Evolutionary conservation across 2,888 invertebrate species (phyloP).

Genomic region (Andrena minutula): DNA sequence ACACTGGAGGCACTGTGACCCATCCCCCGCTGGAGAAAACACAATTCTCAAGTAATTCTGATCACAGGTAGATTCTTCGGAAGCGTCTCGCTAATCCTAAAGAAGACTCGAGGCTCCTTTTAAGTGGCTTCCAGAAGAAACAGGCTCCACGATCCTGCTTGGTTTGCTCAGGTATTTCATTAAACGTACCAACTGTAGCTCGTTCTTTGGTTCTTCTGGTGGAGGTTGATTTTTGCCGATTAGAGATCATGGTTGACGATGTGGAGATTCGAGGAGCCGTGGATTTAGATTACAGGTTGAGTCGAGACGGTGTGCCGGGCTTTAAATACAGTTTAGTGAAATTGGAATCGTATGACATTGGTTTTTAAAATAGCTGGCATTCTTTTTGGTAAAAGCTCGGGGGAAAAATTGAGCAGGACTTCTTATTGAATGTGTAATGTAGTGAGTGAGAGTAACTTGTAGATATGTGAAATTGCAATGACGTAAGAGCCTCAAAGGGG

Average conservation of each 20-base stretch:
- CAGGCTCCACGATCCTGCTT: neutral
- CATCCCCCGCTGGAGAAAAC: neutral
- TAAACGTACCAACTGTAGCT: neutral
- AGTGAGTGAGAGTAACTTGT: too few relatives aligned
- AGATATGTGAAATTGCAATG: neutral
- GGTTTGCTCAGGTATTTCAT: slow-evolving; percentile 2
- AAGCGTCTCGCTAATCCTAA: neutral
- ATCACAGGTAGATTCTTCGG: too few relatives aligned
- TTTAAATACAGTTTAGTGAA: too few relatives aligned
- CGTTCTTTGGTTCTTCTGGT: neutral
- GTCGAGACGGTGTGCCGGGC: neutral
- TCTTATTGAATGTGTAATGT: too few relatives aligned
- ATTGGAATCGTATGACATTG: too few relatives aligned
- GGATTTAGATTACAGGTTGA: neutral
- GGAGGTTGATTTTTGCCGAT: neutral
- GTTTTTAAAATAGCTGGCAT: too few relatives aligned
- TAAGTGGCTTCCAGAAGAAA: neutral
- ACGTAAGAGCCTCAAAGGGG: neutral
- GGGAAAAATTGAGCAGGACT: too few relatives aligned
- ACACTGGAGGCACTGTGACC: neutral
- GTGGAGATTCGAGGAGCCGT: neutral
- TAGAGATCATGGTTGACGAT: neutral
- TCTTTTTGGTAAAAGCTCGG: too few relatives aligned
- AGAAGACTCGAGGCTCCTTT: neutral
- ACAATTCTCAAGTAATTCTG: neutral